These are phyloP conservation scores for Poecilus cupreus DNA, from an alignment of 2,888 invertebrate genomes.

Conservation along the genomic window DNA sequence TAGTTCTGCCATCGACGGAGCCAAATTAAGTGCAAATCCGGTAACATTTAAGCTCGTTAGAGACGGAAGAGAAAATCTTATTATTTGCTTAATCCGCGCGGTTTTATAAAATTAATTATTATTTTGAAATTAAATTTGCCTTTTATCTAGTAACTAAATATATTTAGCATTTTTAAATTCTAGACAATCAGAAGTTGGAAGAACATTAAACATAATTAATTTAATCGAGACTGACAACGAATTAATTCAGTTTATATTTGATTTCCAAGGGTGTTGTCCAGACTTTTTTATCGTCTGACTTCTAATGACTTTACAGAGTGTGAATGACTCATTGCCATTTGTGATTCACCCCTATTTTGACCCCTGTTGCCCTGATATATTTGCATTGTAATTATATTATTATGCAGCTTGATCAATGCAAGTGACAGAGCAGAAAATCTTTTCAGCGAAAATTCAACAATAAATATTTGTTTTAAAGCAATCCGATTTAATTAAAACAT, in stretches of 20 bases:
- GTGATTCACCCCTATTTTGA: not conserved
- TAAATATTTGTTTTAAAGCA: too few relatives aligned
- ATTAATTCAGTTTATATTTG: not conserved
- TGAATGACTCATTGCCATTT: slow-evolving; percentile 2
- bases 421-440: not conserved
- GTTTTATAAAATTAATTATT: not conserved
- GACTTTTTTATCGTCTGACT: not conserved
- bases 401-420: not conserved
- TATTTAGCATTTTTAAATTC: too few relatives aligned
- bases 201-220: too few relatives aligned
- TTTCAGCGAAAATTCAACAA: not conserved
- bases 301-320: not conserved
- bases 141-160: too few relatives aligned
- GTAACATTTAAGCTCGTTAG: not conserved
- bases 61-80: not conserved
- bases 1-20: not conserved
- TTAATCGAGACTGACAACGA: too few relatives aligned
- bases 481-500: too few relatives aligned
- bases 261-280: not conserved
- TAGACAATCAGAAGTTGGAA: too few relatives aligned
- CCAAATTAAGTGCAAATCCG: not conserved
- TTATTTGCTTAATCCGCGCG: not conserved
- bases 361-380: not conserved
- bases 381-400: slow-evolving; percentile 1
- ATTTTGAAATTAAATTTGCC: too few relatives aligned